These are phyloP conservation scores for Centropus bengalensis DNA, from an alignment of 2,113 vertebrate genomes.

Conservation along the genomic window DNA sequence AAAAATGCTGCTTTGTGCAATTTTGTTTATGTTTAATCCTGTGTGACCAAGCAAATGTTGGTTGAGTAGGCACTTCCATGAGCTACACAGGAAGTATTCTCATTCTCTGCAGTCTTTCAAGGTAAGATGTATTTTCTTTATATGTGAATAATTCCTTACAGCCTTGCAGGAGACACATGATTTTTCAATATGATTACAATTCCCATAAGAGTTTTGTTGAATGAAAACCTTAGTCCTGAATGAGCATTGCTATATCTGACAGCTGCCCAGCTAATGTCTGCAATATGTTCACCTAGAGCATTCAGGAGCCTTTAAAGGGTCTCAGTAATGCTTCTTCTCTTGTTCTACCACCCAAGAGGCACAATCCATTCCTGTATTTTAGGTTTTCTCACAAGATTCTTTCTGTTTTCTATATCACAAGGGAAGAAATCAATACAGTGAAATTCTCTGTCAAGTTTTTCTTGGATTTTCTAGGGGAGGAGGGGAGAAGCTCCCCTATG, in stretches of 20 bases:
- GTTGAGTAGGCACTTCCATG: neutral
- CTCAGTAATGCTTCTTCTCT: slow-evolving; percentile 1
- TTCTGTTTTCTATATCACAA: slow-evolving; percentile 6
- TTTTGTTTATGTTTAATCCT: neutral
- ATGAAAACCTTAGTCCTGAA: neutral
- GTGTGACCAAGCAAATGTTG: neutral
- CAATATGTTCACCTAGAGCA: neutral
- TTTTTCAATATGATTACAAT: neutral
- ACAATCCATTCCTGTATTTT: neutral
- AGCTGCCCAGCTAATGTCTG: neutral
- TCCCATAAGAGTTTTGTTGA: neutral
- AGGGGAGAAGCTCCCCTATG: neutral
- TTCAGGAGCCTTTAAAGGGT: neutral
- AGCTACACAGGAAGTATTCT: neutral
- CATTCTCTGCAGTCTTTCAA: neutral
- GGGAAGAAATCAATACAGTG: neutral
- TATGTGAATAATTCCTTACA: neutral
- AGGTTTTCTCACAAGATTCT: slow-evolving; percentile 3
- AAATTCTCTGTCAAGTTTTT: slow-evolving; percentile 51
- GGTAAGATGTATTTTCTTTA: neutral
- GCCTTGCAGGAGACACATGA: neutral
- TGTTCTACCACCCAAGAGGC: neutral
- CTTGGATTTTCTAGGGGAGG: slow-evolving; percentile 1
- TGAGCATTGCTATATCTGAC: neutral
- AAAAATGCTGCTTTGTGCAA: slow-evolving; percentile 8